Percentiles rank a stretch among this genome's conserved stretches.
phyloP scores from a whole-genome alignment of 2,113 vertebrate genomes.

The Excalfactoria chinensis region DNA sequence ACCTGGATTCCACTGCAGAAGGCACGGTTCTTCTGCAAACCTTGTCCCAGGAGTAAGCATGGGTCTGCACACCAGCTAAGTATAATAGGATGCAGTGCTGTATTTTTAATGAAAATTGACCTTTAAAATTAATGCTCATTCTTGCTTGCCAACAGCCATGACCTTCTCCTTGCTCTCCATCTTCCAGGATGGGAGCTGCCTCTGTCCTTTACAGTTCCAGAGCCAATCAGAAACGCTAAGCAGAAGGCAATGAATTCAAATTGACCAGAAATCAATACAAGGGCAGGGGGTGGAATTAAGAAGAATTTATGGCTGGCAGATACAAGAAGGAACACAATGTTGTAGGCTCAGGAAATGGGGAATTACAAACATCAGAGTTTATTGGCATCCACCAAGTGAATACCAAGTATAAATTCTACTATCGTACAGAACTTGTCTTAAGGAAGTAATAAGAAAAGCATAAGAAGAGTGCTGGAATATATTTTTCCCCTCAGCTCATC shows the following conservation, averaged over 20 bases:
- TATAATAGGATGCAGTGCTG: background rate
- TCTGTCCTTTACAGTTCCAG: background rate
- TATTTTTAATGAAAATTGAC: background rate
- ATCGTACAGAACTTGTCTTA: background rate
- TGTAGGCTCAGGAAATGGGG: background rate
- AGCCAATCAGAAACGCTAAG: background rate
- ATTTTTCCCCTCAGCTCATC: background rate
- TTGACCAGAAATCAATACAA: background rate
- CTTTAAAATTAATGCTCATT: background rate
- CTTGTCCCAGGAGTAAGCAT: background rate
- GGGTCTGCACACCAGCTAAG: background rate
- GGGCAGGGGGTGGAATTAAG: background rate
- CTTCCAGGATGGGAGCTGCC: background rate
- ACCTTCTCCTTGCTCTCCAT: background rate
- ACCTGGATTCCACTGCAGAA: background rate
- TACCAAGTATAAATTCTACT: background rate
- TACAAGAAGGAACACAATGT: background rate
- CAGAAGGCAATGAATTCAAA: background rate
- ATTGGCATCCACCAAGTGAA: background rate
- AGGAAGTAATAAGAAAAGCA: background rate
- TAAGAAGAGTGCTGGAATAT: background rate
- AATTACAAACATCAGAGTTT: background rate
- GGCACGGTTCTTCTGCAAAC: background rate
- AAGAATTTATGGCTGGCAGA: background rate
- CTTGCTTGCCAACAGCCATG: background rate